Percentiles rank a stretch among this genome's conserved stretches.
These are phyloP conservation scores for Castor canadensis DNA, from an alignment of 2,113 vertebrate genomes.

Conservation along the genomic window DNA sequence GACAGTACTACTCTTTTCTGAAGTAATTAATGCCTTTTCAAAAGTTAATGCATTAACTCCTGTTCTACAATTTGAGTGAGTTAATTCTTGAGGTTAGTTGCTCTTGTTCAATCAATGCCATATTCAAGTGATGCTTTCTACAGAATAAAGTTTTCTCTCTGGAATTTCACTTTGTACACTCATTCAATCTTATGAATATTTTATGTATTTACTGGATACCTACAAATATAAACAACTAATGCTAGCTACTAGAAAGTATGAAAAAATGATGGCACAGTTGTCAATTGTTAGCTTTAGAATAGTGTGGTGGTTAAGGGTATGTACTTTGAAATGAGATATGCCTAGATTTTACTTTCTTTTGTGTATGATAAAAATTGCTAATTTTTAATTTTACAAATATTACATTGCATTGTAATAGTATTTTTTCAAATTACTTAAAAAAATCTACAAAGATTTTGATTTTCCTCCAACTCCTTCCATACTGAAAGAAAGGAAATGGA, in stretches of 20 bases:
- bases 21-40: conserved; percentile 17
- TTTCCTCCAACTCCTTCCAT: background rate
- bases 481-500: background rate
- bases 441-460: background rate
- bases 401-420: background rate
- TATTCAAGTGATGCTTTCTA: background rate
- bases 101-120: background rate
- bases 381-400: background rate
- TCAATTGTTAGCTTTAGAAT: background rate
- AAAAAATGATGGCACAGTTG: background rate
- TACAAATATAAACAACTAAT: background rate
- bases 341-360: background rate
- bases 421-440: background rate
- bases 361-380: background rate
- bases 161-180: background rate
- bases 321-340: background rate
- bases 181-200: background rate
- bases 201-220: background rate
- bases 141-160: background rate
- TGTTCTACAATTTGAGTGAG: background rate
- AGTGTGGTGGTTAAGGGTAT: background rate
- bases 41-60: background rate
- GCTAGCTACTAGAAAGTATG: background rate
- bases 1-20: background rate
- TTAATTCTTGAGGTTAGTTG: background rate